Conservation (phyloP, 2,888 invertebrate genomes). For the Spatulosminthurus flaviceps region DNA sequence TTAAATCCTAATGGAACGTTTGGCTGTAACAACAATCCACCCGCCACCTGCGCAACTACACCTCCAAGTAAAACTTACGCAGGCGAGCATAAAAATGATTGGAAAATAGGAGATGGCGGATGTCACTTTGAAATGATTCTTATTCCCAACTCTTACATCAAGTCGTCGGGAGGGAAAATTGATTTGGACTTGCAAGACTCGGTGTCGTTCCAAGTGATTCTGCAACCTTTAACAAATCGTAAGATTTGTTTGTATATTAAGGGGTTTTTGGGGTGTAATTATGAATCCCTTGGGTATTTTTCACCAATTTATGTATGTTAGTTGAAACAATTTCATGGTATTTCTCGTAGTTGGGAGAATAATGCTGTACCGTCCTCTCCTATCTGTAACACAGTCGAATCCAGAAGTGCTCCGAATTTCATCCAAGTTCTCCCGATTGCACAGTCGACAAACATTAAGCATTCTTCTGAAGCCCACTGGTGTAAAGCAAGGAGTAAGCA, state of each 20-base stretch:
- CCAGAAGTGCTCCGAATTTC: slow-evolving; percentile 30
- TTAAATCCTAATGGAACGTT: not conserved
- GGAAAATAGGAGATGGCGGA: slow-evolving; percentile 44
- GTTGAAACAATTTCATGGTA: not conserved
- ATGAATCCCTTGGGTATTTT: not conserved
- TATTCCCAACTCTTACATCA: slow-evolving; percentile 25
- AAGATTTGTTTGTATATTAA: not conserved
- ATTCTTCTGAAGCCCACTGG: slow-evolving; percentile 37
- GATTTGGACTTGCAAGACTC: slow-evolving; percentile 48
- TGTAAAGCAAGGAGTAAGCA: slow-evolving; percentile 34
- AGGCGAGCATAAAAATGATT: not conserved
- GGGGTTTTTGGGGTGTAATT: not conserved
- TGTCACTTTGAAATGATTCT: slow-evolving; percentile 42
- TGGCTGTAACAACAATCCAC: slow-evolving; percentile 34
- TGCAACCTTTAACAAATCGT: slow-evolving; percentile 24
- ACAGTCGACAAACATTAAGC: slow-evolving; percentile 21
- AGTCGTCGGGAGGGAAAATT: slow-evolving; percentile 40
- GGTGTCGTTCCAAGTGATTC: slow-evolving; percentile 36
- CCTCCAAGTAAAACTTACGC: not conserved
- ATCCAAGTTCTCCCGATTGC: not conserved
- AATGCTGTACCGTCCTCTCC: slow-evolving; percentile 38
- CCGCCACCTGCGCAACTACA: not conserved
- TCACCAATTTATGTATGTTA: not conserved
- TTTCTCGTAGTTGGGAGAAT: slow-evolving; percentile 33
- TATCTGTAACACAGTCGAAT: slow-evolving; percentile 38